These are phyloP conservation scores for Diadumene lineata DNA, from an alignment of 92 coral and sea anemone species.

Conservation along the genomic window DNA sequence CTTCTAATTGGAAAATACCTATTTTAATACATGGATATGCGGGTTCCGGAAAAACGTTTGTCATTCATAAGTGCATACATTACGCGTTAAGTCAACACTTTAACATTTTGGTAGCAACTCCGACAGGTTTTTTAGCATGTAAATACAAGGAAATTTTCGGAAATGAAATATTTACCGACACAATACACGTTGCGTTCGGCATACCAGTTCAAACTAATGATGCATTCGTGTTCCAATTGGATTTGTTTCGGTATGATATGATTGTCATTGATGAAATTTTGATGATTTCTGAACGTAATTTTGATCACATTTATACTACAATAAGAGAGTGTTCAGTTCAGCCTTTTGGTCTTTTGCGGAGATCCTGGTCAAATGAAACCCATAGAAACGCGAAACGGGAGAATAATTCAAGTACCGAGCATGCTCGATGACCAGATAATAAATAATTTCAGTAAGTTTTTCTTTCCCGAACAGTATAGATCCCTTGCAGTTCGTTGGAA, in stretches of 20 bases:
- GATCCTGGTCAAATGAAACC: constrained; percentile 20
- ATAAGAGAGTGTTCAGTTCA: not conserved
- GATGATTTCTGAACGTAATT: constrained; percentile 43
- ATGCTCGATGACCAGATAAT: not conserved
- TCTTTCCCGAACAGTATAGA: not conserved
- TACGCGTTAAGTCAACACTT: not conserved
- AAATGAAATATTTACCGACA: not conserved
- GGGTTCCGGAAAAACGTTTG: constrained; percentile 41
- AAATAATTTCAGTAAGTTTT: not conserved
- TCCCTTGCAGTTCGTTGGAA: no score
- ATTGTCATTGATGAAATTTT: constrained; percentile 38
- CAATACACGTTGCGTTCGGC: constrained; percentile 9
- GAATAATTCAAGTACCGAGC: not conserved
- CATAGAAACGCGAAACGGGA: not conserved
- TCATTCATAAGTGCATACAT: constrained; percentile 8
- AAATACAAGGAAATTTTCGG: not conserved
- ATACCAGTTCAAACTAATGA: constrained; percentile 10
- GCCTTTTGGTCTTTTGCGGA: constrained; percentile 4
- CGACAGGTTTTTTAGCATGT: constrained; percentile 21
- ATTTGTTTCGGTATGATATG: not conserved
- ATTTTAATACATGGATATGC: constrained; percentile 25
- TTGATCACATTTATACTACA: not conserved
- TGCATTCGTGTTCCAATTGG: not conserved
- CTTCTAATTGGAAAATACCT: constrained; percentile 14
- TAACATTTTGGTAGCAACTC: constrained; percentile 9